A percentile compares a stretch with the other conserved stretches of the same genome.
Evolutionary conservation across 2,113 vertebrate species (phyloP).

Genomic region (Platichthys flesus): DNA sequence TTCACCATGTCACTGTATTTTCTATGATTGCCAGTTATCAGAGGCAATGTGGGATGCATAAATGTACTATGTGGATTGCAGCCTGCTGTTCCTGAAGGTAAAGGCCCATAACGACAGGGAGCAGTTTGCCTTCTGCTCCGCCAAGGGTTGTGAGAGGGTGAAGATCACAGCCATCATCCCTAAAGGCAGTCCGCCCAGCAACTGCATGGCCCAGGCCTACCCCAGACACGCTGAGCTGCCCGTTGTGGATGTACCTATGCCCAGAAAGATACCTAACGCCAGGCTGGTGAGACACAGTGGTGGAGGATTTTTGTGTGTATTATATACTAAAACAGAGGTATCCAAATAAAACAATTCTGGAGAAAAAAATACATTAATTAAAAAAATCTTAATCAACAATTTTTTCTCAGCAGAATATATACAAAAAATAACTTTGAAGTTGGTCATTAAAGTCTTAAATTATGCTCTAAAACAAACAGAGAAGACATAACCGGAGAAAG

Average conservation of each 20-base stretch:
- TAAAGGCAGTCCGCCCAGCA: constrained; percentile 82
- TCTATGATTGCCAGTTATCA: not conserved
- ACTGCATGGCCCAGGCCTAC: constrained; percentile 89
- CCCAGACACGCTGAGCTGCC: constrained; percentile 88
- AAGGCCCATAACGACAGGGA: constrained; percentile 90
- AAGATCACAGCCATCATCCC: constrained; percentile 91
- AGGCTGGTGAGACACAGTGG: constrained; percentile 82
- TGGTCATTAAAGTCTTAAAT: no score
- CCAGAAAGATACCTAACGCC: constrained; percentile 82
- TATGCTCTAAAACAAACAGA: no score
- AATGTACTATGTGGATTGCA: constrained; percentile 52
- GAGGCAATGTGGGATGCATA: not conserved
- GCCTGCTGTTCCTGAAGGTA: constrained; percentile 92
- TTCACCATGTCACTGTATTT: not conserved
- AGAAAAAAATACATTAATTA: no score
- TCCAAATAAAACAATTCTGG: no score
- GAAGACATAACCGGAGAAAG: no score
- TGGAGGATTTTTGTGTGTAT: not conserved
- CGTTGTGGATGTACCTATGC: constrained; percentile 92
- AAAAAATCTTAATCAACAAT: no score
- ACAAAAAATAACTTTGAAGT: no score
- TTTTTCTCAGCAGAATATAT: no score
- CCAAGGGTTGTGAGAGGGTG: constrained; percentile 92
- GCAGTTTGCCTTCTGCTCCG: constrained; percentile 92
- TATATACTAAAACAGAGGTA: not conserved